phyloP scores from a whole-genome alignment of 2,113 vertebrate species.

The Clarias macrocephalus region DNA sequence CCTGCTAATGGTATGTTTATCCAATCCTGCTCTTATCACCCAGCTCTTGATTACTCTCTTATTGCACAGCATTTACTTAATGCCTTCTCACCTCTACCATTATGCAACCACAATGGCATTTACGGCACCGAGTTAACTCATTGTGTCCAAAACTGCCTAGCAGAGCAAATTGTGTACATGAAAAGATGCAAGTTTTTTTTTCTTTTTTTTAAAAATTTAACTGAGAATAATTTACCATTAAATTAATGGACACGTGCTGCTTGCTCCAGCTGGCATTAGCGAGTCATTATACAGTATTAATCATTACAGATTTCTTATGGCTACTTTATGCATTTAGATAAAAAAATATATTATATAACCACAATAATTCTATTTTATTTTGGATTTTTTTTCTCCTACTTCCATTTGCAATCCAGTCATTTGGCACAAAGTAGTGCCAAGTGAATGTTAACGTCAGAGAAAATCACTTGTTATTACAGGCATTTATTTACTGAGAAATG shows the following conservation, averaged over 20 bases:
- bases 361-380: not conserved
- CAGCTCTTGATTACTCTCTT: constrained; percentile 41
- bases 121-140: constrained; percentile 18
- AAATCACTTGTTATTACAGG: not conserved
- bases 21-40: constrained; percentile 45
- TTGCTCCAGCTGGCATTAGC: not conserved
- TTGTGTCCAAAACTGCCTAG: constrained; percentile 29
- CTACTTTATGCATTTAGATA: not conserved
- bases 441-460: not conserved
- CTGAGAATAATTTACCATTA: not conserved
- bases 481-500: not conserved
- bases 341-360: not conserved
- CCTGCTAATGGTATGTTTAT: constrained; percentile 46
- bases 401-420: not conserved
- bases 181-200: not conserved
- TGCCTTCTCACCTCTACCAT: constrained; percentile 45
- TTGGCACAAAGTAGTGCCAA: not conserved
- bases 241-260: not conserved
- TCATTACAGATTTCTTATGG: not conserved
- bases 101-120: constrained; percentile 39
- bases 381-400: not conserved
- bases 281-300: not conserved
- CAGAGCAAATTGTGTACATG: not conserved
- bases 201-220: not conserved
- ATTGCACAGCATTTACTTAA: constrained; percentile 52